phyloP scores from a whole-genome alignment of 2,797 vertebrate genomes.

The Sebastes kiyomatsui region DNA sequence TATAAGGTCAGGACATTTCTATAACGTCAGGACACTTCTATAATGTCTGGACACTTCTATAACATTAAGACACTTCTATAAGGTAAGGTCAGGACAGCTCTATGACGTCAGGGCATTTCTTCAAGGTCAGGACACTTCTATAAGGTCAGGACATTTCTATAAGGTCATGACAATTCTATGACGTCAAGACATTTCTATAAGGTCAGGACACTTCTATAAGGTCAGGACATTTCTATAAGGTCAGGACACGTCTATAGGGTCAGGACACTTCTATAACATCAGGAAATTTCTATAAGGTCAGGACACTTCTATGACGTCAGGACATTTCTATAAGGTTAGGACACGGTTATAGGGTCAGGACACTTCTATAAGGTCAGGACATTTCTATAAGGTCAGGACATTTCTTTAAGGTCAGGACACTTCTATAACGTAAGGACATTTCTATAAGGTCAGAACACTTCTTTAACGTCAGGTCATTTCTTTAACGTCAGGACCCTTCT shows the following conservation, averaged over 20 bases:
- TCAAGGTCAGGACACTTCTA: background rate
- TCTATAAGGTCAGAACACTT: too few relatives aligned
- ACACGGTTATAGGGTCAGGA: too few relatives aligned
- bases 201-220: background rate
- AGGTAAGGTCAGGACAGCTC: background rate
- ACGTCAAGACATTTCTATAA: background rate
- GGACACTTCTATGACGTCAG: background rate
- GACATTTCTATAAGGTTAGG: too few relatives aligned
- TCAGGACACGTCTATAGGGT: background rate
- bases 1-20: background rate
- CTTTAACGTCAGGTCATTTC: fast-evolving
- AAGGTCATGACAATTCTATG: too few relatives aligned
- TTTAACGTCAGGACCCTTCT: too few relatives aligned
- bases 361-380: too few relatives aligned
- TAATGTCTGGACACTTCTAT: background rate
- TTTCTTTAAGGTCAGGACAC: fast-evolving
- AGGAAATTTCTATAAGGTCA: too few relatives aligned
- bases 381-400: too few relatives aligned
- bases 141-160: background rate
- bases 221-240: background rate
- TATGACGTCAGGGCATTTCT: background rate
- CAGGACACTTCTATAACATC: too few relatives aligned
- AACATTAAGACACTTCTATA: background rate
- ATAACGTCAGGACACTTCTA: fast-evolving
- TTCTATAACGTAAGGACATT: too few relatives aligned